Conservation (phyloP, 2,113 vertebrate species). For the Chitala chitala region DNA sequence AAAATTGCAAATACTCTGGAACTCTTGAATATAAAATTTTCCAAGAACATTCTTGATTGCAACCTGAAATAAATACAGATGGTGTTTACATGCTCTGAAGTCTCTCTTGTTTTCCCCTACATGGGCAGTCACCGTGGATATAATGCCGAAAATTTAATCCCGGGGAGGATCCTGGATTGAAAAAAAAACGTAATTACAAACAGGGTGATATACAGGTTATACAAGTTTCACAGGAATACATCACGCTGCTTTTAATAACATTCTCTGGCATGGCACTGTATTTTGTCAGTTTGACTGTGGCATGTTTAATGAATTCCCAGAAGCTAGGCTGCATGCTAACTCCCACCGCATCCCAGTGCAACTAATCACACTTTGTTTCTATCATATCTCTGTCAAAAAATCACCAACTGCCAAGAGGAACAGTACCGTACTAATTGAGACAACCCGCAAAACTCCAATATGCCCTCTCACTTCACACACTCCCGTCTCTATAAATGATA, state of each 20-base stretch:
- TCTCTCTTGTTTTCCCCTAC: not conserved
- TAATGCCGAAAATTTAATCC: not conserved
- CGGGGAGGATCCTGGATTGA: not conserved
- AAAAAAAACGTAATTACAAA: constrained; percentile 31
- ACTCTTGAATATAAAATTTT: not conserved
- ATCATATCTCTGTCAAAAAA: constrained; percentile 34
- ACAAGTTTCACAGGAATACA: constrained; percentile 20
- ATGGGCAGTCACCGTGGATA: not conserved
- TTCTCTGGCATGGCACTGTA: constrained; percentile 41
- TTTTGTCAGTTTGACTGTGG: constrained; percentile 39
- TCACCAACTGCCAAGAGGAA: constrained; percentile 21
- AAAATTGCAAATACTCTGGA: not conserved
- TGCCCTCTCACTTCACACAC: constrained; percentile 14
- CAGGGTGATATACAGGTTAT: constrained; percentile 29
- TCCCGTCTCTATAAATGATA: not conserved
- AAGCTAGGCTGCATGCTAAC: constrained; percentile 17
- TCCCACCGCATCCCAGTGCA: constrained; percentile 7
- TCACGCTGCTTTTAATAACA: constrained; percentile 34
- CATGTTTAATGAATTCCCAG: constrained; percentile 40
- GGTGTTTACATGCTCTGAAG: not conserved
- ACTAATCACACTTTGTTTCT: constrained; percentile 35
- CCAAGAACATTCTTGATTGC: not conserved
- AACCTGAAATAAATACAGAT: not conserved
- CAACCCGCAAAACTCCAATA: constrained; percentile 1
- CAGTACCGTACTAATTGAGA: constrained; percentile 27